Evolutionary conservation across 2,797 vertebrate genomes (phyloP).

Genomic region (Sciurus carolinensis): DNA sequence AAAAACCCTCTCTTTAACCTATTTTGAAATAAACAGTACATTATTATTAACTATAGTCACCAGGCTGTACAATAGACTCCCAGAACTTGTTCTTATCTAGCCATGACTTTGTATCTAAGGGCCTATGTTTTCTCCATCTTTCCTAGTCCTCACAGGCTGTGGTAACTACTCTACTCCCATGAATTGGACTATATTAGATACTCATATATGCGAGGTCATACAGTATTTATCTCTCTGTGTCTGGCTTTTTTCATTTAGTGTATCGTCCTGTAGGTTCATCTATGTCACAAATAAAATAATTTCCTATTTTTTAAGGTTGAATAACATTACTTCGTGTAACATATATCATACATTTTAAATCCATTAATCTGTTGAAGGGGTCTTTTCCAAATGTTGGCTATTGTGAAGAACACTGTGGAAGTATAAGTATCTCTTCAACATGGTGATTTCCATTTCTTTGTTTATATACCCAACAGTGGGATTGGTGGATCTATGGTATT

Average conservation of each 20-base stretch:
- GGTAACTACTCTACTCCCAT: not conserved
- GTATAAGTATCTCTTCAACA: not conserved
- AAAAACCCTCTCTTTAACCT: not conserved
- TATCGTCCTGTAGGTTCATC: not conserved
- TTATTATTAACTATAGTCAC: not conserved
- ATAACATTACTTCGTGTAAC: not conserved
- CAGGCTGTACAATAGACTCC: not conserved
- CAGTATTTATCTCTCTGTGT: no score
- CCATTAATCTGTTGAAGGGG: not conserved
- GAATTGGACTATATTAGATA: not conserved
- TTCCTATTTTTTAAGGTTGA: not conserved
- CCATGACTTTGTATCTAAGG: not conserved
- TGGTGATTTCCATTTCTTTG: not conserved
- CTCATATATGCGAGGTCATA: not conserved
- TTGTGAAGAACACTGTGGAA: not conserved
- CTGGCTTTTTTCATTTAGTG: not conserved
- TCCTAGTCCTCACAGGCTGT: not conserved
- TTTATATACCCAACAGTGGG: not conserved
- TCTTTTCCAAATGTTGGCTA: not conserved
- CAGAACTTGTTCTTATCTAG: not conserved
- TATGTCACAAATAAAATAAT: not conserved
- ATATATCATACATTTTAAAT: not conserved
- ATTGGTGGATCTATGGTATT: not conserved
- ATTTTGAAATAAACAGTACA: not conserved
- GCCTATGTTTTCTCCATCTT: not conserved